Evolutionary conservation across 2,797 vertebrate species (phyloP).

Genomic region (Malacoraja senta): DNA sequence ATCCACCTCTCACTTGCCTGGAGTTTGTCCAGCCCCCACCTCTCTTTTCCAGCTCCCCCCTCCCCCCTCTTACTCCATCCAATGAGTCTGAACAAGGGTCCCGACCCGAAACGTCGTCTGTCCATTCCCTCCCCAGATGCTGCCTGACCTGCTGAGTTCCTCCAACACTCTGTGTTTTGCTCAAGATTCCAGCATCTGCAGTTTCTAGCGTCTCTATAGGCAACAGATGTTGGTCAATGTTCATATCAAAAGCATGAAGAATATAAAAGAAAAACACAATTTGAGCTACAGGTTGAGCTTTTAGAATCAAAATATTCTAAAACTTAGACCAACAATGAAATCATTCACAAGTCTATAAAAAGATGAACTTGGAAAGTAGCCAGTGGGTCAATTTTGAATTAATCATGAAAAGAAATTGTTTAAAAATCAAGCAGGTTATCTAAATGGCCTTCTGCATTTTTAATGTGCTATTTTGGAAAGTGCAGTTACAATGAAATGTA

Average conservation of each 20-base stretch:
- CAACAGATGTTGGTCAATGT: neutral
- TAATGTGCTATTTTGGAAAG: constrained; percentile 14
- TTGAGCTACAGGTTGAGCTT: neutral
- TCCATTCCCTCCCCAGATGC: too few relatives aligned
- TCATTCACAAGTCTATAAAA: constrained; percentile 12
- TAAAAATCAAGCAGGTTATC: neutral
- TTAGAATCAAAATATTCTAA: neutral
- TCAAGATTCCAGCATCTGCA: too few relatives aligned
- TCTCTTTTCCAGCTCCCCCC: too few relatives aligned
- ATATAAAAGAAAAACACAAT: neutral
- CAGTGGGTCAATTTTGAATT: constrained; percentile 32
- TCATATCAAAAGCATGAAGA: neutral
- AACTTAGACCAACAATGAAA: neutral
- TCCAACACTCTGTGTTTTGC: too few relatives aligned
- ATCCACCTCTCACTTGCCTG: too few relatives aligned
- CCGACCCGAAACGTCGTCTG: too few relatives aligned
- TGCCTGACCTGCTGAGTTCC: too few relatives aligned
- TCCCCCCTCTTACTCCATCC: too few relatives aligned
- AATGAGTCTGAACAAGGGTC: too few relatives aligned
- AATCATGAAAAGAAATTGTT: constrained; percentile 18
- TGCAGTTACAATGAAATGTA: neutral
- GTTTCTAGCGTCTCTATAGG: neutral
- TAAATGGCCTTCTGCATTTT: constrained; percentile 19
- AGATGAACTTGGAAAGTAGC: neutral
- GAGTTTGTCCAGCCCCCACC: too few relatives aligned